Conservation (phyloP, 2,888 invertebrate species). For the Sinopyrophorus schimmeli region DNA sequence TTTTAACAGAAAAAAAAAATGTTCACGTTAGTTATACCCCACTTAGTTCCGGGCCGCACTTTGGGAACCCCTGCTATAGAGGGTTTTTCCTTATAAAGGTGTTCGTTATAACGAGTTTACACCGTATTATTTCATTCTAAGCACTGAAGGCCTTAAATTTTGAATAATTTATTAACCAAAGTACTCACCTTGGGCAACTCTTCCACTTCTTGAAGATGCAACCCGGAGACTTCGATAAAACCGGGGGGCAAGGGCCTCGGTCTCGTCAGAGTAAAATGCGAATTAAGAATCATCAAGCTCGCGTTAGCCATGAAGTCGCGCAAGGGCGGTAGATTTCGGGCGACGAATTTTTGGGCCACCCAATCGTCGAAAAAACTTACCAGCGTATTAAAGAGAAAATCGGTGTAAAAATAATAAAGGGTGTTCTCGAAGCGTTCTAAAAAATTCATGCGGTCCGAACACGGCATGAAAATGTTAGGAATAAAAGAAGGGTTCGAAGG, state of each 20-base stretch:
- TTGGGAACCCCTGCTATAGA: no score
- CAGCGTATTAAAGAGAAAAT: background rate
- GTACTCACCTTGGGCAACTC: constrained; percentile 37
- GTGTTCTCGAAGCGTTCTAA: constrained; percentile 38
- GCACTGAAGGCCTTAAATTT: no score
- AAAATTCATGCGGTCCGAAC: constrained; percentile 42
- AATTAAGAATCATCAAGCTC: constrained; percentile 58
- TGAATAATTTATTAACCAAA: no score
- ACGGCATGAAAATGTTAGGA: constrained; percentile 53
- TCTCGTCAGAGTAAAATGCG: constrained; percentile 54
- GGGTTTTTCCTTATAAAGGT: no score
- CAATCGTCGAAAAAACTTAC: background rate
- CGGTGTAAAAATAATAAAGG: background rate
- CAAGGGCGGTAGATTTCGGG: constrained; percentile 40
- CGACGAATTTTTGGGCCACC: constrained; percentile 40
- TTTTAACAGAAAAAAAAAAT: no score
- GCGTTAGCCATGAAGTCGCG: constrained; percentile 52
- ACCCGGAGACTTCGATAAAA: constrained; percentile 60
- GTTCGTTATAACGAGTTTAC: no score
- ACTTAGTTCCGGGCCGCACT: no score
- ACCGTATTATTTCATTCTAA: no score
- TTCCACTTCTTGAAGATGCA: constrained; percentile 54
- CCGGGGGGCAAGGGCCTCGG: constrained; percentile 56
- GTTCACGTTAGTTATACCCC: no score
- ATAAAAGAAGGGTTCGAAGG: constrained; percentile 56